Conservation (phyloP, 2,113 vertebrate species). For the Tursiops truncatus region DNA sequence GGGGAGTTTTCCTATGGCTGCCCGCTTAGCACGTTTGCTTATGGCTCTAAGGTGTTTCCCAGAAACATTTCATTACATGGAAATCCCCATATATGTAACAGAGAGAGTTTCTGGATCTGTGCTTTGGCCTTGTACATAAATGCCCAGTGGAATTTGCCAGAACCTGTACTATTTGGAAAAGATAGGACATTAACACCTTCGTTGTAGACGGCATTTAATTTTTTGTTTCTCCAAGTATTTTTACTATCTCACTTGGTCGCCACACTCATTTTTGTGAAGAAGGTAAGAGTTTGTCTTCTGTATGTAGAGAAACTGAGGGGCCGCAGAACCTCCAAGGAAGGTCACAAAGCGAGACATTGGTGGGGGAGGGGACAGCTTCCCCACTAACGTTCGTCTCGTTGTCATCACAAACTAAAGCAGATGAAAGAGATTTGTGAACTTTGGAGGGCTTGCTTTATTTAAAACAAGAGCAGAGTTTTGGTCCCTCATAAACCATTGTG, state of each 20-base stretch:
- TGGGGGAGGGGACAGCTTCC: not conserved
- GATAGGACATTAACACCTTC: not conserved
- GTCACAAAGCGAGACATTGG: fast-evolving
- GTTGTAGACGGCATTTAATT: not conserved
- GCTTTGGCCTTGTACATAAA: not conserved
- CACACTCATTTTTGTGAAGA: not conserved
- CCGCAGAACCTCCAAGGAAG: not conserved
- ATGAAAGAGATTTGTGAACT: not conserved
- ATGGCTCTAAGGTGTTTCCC: not conserved
- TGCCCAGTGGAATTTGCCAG: not conserved
- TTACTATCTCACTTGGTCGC: not conserved
- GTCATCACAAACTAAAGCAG: not conserved
- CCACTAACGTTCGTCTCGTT: fast-evolving
- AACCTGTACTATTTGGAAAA: not conserved
- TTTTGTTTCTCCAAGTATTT: not conserved
- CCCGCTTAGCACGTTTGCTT: not conserved
- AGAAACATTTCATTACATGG: not conserved
- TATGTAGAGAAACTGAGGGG: not conserved
- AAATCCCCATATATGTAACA: not conserved
- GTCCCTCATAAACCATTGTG: not conserved
- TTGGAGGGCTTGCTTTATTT: not conserved
- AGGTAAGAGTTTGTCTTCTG: not conserved
- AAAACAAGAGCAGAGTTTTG: not conserved
- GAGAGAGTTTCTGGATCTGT: not conserved
- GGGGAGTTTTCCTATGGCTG: not conserved